Percentiles rank a stretch among this genome's conserved stretches.
These are phyloP conservation scores for Macrobrachium rosenbergii DNA, from an alignment of 1,140 invertebrate species.

Conservation along the genomic window DNA sequence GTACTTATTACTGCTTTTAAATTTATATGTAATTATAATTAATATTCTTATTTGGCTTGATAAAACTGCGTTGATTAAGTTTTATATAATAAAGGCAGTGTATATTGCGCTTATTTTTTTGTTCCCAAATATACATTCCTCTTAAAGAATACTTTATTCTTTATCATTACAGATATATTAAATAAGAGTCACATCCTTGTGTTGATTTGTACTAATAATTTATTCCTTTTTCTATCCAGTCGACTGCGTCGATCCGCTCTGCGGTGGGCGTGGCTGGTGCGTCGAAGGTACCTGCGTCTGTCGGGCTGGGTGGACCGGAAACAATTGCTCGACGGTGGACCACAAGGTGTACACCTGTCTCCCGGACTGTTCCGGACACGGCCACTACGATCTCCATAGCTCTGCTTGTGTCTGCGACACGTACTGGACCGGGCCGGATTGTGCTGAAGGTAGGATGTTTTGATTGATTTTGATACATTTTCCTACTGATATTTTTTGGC, in stretches of 20 bases:
- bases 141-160: background rate
- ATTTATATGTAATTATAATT: too few species aligned
- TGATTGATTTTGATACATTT: background rate
- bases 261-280: conserved; percentile 92
- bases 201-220: too few species aligned
- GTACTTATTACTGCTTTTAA: too few species aligned
- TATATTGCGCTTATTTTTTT: too few species aligned
- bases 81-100: too few species aligned
- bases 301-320: conserved; percentile 94
- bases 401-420: conserved; percentile 90
- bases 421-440: conserved; percentile 90
- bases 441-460: conserved; percentile 83
- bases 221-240: conserved; percentile 72
- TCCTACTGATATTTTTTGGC: background rate
- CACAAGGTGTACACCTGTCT: conserved; percentile 89
- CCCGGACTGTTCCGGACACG: conserved; percentile 90
- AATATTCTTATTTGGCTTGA: too few species aligned
- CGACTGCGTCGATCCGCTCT: conserved; percentile 88
- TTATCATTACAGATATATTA: too few species aligned
- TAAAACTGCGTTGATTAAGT: too few species aligned
- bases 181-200: too few species aligned
- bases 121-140: too few species aligned
- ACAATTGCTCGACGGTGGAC: conserved; percentile 87
- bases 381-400: conserved; percentile 88
- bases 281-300: conserved; percentile 94